Base-by-base conservation (phyloP, 2,888 invertebrate species). In the Omphaloscelis lunosa region DNA sequence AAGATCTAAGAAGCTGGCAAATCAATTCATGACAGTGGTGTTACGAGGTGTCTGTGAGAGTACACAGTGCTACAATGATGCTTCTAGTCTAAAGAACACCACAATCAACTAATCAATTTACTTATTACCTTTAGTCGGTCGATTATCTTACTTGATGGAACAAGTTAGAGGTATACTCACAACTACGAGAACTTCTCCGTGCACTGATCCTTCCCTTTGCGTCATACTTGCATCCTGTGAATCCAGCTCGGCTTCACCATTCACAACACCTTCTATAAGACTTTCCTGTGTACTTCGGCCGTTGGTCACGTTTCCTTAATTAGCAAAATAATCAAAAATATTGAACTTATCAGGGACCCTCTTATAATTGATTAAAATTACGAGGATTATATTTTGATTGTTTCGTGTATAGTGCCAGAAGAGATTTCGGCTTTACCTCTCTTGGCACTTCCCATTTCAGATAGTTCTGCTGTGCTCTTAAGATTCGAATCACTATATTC, bases 281-380 rank as follows among this genome's bases (percentile, higher is more conserved):
- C 93, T 96, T 92, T 96, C 96, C 89, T 95, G 96, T 86, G 94
- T 94, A 91, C 94, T 94, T 92, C 95, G 93, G 92, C 95, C 95
- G 91, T 93, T 91, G 94, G 89, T 92, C 93, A 91, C 93, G 95
- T 94, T 94, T 95, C 96, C 96, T 96, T 96, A 95, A 96, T 96
- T 95, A 94, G 95, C 95, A 96, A 96, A 96, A 96, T 95, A 96
- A 96, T 93, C 89, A 95, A 95, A 96, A 95, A 96, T 95, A 92
- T 95, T 96, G 95, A 95, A 95, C 95, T 96, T 94, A 93, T 94
- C 92, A 93, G 95, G 96, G 96, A 96, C 96, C 96, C 96, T 90
- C 90, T 91, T 92, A 91, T 92, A 92, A 92, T 91, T 93, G 91
- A 91, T 91, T 92, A 92, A 87, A 92, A 89, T 90, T 91, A 90